These are phyloP conservation scores for Xanthostigma xanthostigma DNA, from an alignment of 2,888 invertebrate genomes.

Conservation along the genomic window DNA sequence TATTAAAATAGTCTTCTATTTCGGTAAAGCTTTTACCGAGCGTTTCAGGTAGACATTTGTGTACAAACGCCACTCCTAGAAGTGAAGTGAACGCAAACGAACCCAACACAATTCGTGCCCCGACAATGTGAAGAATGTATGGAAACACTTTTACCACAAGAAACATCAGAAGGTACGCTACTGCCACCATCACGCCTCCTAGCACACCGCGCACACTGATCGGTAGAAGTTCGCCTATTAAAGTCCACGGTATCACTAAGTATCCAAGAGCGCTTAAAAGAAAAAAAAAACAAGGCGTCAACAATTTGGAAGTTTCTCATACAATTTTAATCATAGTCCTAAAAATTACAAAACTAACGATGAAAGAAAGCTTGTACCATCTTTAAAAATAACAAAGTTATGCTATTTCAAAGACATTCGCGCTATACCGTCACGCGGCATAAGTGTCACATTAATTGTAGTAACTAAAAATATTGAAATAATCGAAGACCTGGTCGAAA, in stretches of 20 bases:
- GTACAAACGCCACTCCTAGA: constrained; percentile 29
- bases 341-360: too few relatives aligned
- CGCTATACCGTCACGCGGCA: too few relatives aligned
- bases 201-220: constrained; percentile 34
- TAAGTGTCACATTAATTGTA: too few relatives aligned
- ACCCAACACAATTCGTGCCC: constrained; percentile 31
- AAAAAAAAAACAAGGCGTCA: constrained; percentile 17
- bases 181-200: constrained; percentile 33
- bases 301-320: too few relatives aligned
- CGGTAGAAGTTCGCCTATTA: constrained; percentile 37
- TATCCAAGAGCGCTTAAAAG: constrained; percentile 36
- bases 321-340: too few relatives aligned
- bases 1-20: constrained; percentile 32
- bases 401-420: too few relatives aligned
- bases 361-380: too few relatives aligned
- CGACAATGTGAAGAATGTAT: constrained; percentile 26
- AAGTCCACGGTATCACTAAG: constrained; percentile 41
- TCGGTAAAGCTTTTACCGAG: constrained; percentile 37
- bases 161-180: constrained; percentile 40
- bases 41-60: constrained; percentile 39
- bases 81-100: constrained; percentile 31
- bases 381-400: too few relatives aligned
- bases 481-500: too few relatives aligned
- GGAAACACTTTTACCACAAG: constrained; percentile 35
- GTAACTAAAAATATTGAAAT: too few relatives aligned